Percentiles rank a stretch among this genome's conserved stretches.
phyloP scores from a whole-genome alignment of 2,797 vertebrate genomes.

The Florisuga fusca region DNA sequence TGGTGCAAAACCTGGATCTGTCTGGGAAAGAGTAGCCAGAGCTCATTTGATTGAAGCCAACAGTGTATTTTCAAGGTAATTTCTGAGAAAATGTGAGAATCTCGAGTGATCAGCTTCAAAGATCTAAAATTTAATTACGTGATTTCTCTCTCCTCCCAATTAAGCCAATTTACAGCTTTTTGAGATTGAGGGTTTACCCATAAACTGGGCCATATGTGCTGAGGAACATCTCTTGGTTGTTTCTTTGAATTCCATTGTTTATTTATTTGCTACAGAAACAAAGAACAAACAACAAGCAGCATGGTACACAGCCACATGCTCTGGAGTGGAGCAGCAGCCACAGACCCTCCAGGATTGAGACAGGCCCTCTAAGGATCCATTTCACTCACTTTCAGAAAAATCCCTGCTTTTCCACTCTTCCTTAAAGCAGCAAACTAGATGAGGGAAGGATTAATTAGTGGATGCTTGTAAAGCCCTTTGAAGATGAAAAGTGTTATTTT shows the following conservation, averaged over 20 bases:
- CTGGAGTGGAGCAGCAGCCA: neutral
- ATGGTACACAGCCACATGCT: neutral
- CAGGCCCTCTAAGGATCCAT: neutral
- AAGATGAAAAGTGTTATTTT: slow-evolving; percentile 64
- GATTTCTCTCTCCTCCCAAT: neutral
- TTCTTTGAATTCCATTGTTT: neutral
- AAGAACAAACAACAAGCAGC: neutral
- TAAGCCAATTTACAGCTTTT: neutral
- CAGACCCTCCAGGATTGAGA: neutral
- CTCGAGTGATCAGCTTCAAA: neutral
- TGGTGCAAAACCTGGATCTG: neutral
- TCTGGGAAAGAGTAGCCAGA: neutral
- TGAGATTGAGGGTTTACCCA: neutral
- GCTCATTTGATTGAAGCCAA: neutral
- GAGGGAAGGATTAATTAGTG: slow-evolving; percentile 52
- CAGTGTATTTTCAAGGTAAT: neutral
- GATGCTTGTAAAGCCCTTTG: slow-evolving; percentile 54
- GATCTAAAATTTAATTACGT: neutral
- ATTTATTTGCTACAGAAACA: slow-evolving; percentile 29
- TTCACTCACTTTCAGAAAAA: slow-evolving; percentile 27
- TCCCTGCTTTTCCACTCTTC: slow-evolving; percentile 10
- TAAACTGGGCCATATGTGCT: neutral
- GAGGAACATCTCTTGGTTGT: neutral
- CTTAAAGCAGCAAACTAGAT: slow-evolving; percentile 8
- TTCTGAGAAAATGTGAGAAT: neutral